Base-by-base conservation (phyloP, 1,140 invertebrate genomes). In the Dendrolimus punctatus region DNA sequence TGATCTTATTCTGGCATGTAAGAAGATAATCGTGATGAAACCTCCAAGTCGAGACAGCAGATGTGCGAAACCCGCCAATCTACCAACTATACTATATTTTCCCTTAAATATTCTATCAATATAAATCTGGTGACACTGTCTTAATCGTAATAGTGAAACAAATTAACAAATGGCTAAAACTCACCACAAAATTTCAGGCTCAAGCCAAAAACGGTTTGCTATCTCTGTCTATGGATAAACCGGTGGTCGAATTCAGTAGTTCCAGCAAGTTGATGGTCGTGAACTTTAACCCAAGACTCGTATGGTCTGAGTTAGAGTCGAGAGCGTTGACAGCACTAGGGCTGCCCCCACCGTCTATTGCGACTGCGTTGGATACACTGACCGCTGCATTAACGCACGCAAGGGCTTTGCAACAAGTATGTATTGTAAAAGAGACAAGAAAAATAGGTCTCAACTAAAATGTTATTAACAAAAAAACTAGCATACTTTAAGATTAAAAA, bases 351-450 rank as follows among this genome's bases (percentile, higher is more conserved):
- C 95, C 96, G 2, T 90, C 92, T 51, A 93, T 98, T 37, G 88
- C 91, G 43, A 88, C 93, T 23, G 90, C 91, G 1, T 89, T 92
- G 3, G 84, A 84, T 8, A 74, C 87, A 59, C 94, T 94, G 0
- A 90, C 93, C 66, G 92, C 92, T 55, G 96, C 96, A 71, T 92
- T 95, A 79, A 89, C 90, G 57, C 88, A 89, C 62, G 97, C 96
- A 0, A 91, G 95, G 49, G 90, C 93, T 37, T 83, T 99, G 40
- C 95, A 98, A 85, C 96, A 96, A 87, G 93, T 93, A 78, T 39
- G 6, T 50, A 10, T 50, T 38, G 8, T 23, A 23, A 23, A 23
- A 23, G 23, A 23, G 23, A 23, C 23, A 23, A 23, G 23, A 23
- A 23, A 23, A 23, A 23, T 23, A 23, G 23, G 23, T 23, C 23